Evolutionary conservation across 1,140 invertebrate genomes (phyloP).

Genomic region (Drosophila persimilis): DNA sequence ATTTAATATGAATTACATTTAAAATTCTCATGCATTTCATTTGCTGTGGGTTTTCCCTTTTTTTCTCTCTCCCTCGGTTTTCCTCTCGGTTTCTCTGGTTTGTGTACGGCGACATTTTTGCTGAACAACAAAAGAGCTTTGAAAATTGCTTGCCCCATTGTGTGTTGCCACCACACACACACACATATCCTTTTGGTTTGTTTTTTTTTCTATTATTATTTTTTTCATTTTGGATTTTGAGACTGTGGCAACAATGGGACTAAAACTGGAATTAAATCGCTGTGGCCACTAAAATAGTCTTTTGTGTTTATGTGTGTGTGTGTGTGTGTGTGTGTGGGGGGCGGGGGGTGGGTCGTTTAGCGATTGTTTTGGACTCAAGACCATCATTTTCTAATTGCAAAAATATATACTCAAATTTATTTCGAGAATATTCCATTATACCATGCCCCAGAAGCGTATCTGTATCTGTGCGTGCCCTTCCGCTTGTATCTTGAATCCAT

Average conservation of each 20-base stretch:
- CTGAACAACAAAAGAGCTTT: conserved; percentile 16
- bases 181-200: conserved; percentile 10
- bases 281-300: conserved; percentile 2
- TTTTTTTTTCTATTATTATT: not conserved
- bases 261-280: conserved; percentile 26
- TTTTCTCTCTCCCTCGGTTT: not conserved
- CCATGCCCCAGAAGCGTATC: too few relatives aligned
- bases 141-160: conserved; percentile 33
- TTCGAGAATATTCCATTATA: too few relatives aligned
- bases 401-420: too few relatives aligned
- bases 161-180: conserved; percentile 17
- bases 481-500: not conserved
- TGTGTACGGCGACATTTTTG: conserved; percentile 21
- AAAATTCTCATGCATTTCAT: conserved; percentile 64
- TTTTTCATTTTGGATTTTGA: not conserved
- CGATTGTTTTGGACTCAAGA: not conserved
- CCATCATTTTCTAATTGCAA: too few relatives aligned
- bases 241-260: conserved; percentile 14
- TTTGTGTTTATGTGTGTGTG: conserved; percentile 15
- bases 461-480: too few relatives aligned
- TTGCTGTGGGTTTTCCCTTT: conserved; percentile 13
- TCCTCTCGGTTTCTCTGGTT: not conserved
- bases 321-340: too few relatives aligned
- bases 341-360: not conserved
- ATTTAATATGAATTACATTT: conserved; percentile 78